Base-by-base conservation (phyloP, 2,888 invertebrate species). In the Parapristionchus giblindavisi region DNA sequence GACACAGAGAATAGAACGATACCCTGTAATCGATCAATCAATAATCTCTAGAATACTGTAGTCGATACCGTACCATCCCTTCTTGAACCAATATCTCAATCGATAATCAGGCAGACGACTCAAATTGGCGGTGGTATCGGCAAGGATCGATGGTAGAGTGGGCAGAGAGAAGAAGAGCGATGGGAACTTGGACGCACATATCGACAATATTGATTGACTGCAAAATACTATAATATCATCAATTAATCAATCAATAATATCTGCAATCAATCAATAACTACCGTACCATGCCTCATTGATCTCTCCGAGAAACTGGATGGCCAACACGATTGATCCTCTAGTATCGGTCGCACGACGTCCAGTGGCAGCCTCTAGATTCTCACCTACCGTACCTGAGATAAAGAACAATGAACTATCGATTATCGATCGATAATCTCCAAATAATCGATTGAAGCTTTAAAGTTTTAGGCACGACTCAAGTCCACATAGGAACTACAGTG, bases 151-250 rank as follows among this genome's bases (percentile, higher is more conserved):
- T 11, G 38, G 71, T 6, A 73, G 73, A 14, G 48, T 27, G 14
- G 60, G 61, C 24, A 73, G 73, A 6, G 58, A 38, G 70, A 78
- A 82, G 75, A 82, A 82, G 51, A 80, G 68, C 21, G 56, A 34
- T 17, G 51, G 40, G 38, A 82, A 68, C 51, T 77, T 82, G 43
- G 58, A 24, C 21, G 80, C 81, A 6, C 83, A 60, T 34, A 81
- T 73, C 14, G 82, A 79, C 11, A 83, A 38, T 21, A 82, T 82
- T 52, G 74, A 79, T 51, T 83, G 83, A 27, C 78, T 70, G 60
- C 72, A 56, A 58, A 58, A 27, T 11, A 29, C 56, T 8, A 24
- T 17, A 21, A 32, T 58, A 34, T 34, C 21, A 36, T 5, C 61
- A 21, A 51, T 68, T n/a, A n/a, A 63, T 14, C 43, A n/a, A 56